Evolutionary conservation across 1,140 invertebrate species (phyloP), one percentile per base, ranked within the genome.

Genomic region (Vanessa tameamea): DNA sequence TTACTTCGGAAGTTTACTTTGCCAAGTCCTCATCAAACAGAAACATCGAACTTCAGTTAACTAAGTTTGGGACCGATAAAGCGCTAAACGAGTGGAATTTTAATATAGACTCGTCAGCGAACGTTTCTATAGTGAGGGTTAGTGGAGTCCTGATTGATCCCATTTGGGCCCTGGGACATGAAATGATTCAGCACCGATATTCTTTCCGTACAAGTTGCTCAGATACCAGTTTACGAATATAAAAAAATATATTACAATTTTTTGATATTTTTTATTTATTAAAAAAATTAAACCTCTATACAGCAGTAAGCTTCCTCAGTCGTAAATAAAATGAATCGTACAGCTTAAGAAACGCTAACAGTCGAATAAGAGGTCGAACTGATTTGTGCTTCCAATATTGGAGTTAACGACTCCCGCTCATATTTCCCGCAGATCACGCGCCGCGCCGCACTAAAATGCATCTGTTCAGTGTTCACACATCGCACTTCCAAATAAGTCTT

Each of bases 371-470:
- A 71, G 65, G 66, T 53, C 63, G 55, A 72, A 78, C 74, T 78
- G 79, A 80, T 78, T 78, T 78, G 79, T 80, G 72, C 68, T 69
- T 72, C 65, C 76, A 78, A 74, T 73, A 70, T 66, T 59, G 69
- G 20, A 69, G 72, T 72, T 68, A 73, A 53, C 72, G 67, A 16
- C 47, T 64, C 37, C 47, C n/a, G 43, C 70, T 69, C 72, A 78
- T 76, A 75, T 76, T 76, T 72, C 63, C 47, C 20, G 48, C 65
- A 76, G 81, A 82, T 84, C 84, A 84, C 82, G 81, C 81, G 80
- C 73, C 68, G 72, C 51, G 72, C 72, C 75, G 63, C 77, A 80
- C 80, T 84, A 73, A 85, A 84, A 77, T 83, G 80, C 82, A 86
- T 78, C 81, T 82, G 82, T 69, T 79, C 64, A 26, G 80, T 82